These are phyloP conservation scores for Congeria kusceri DNA, from an alignment of 2,888 invertebrate genomes.

Conservation along the genomic window DNA sequence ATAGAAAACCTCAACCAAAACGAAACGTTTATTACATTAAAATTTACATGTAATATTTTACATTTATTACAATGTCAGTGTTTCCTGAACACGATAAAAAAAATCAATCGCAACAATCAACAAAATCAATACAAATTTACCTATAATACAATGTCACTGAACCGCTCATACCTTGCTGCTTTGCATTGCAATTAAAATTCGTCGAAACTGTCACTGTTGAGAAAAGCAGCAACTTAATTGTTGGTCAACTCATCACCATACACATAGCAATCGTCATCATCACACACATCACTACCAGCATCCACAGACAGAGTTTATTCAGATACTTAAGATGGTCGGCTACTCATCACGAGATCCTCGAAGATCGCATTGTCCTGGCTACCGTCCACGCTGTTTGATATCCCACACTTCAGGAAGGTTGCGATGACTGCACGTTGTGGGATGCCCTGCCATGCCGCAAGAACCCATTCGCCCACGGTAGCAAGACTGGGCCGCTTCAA, in stretches of 20 bases:
- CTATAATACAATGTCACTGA: no score
- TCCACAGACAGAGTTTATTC: neutral
- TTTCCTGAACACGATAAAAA: no score
- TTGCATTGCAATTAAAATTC: neutral
- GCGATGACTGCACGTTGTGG: conserved; percentile 2
- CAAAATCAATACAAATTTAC: no score
- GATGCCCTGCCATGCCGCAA: conserved; percentile 22
- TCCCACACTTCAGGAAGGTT: conserved; percentile 33
- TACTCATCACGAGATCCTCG: neutral
- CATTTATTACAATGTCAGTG: no score
- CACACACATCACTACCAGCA: neutral
- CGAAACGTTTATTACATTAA: no score
- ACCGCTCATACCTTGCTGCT: no score
- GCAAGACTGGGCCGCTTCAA: conserved; percentile 26
- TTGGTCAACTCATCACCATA: neutral
- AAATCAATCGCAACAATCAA: no score
- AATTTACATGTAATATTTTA: no score
- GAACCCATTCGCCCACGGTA: conserved; percentile 38
- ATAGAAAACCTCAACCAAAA: no score
- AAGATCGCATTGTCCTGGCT: conserved; percentile 28
- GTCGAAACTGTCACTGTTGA: neutral
- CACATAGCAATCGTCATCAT: neutral
- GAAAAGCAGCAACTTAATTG: neutral
- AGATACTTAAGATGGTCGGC: neutral
- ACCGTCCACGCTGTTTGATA: conserved; percentile 30